A percentile compares a stretch with the other conserved stretches of the same genome.
Evolutionary conservation across 2,113 vertebrate species (phyloP).

Genomic region (Motacilla tschutschensis): DNA sequence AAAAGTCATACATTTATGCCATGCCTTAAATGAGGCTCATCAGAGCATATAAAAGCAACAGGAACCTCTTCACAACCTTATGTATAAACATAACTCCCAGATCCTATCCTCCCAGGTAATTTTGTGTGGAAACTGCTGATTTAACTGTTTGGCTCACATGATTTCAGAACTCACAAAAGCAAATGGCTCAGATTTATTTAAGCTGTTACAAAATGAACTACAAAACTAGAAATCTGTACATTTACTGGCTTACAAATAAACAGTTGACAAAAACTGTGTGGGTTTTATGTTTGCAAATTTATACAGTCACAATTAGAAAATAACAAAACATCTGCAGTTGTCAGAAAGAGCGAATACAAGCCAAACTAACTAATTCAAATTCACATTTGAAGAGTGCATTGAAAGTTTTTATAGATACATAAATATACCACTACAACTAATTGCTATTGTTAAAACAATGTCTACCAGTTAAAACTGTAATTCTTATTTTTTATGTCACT

Average conservation of each 20-base stretch:
- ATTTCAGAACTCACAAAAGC: background rate
- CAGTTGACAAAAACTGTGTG: background rate
- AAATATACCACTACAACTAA: background rate
- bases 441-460: background rate
- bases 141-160: background rate
- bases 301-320: conserved; percentile 25
- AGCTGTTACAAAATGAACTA: background rate
- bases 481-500: background rate
- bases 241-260: background rate
- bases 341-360: background rate
- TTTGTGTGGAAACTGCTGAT: background rate
- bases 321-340: conserved; percentile 21
- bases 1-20: background rate
- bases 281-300: conserved; percentile 28
- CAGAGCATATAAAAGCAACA: background rate
- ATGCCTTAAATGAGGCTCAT: background rate
- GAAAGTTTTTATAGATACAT: background rate
- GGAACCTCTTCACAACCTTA: background rate
- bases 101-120: background rate
- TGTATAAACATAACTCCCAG: background rate
- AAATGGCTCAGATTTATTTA: background rate
- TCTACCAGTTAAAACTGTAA: background rate
- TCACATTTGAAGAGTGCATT: background rate
- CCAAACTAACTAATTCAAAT: background rate
- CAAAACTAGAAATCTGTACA: background rate